These are phyloP conservation scores for Andrena chrysosceles DNA, from an alignment of 2,888 invertebrate genomes.

Conservation along the genomic window DNA sequence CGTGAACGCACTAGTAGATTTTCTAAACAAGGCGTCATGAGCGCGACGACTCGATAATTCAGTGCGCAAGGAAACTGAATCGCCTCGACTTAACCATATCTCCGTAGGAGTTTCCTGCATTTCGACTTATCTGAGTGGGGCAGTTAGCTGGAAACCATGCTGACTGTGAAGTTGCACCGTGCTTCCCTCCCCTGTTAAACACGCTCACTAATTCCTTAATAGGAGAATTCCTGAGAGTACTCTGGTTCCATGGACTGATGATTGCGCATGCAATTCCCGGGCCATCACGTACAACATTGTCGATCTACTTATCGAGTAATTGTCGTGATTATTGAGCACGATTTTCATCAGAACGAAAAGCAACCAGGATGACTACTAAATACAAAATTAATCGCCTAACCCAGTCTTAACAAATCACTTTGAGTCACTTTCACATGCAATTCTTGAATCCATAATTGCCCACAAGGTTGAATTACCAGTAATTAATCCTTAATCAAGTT, in stretches of 20 bases:
- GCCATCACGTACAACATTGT: not conserved
- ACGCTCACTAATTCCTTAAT: slow-evolving; percentile 55
- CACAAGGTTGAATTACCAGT: too few relatives aligned
- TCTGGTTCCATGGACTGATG: slow-evolving; percentile 17
- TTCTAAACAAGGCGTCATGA: not conserved
- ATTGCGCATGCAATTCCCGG: slow-evolving; percentile 17
- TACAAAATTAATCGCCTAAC: not conserved
- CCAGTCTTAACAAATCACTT: too few relatives aligned
- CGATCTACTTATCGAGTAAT: slow-evolving; percentile 7
- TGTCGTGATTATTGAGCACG: slow-evolving; percentile 1
- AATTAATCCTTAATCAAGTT: too few relatives aligned
- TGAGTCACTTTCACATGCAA: too few relatives aligned
- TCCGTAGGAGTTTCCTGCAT: slow-evolving; percentile 45
- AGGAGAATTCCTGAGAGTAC: slow-evolving; percentile 37
- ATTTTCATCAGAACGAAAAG: not conserved
- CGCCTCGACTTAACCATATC: slow-evolving; percentile 48
- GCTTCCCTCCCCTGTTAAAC: slow-evolving; percentile 41
- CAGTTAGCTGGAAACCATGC: slow-evolving; percentile 58
- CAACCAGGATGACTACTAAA: too few relatives aligned
- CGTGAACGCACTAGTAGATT: not conserved
- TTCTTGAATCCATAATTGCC: too few relatives aligned
- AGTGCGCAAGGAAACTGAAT: slow-evolving; percentile 17
- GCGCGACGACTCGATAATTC: slow-evolving; percentile 39
- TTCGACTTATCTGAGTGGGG: slow-evolving; percentile 60
- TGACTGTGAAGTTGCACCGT: slow-evolving; percentile 51